Percentiles rank a stretch among this genome's conserved stretches.
These are phyloP conservation scores for Anoplolepis gracilipes DNA, from an alignment of 1,140 invertebrate species.

Conservation along the genomic window DNA sequence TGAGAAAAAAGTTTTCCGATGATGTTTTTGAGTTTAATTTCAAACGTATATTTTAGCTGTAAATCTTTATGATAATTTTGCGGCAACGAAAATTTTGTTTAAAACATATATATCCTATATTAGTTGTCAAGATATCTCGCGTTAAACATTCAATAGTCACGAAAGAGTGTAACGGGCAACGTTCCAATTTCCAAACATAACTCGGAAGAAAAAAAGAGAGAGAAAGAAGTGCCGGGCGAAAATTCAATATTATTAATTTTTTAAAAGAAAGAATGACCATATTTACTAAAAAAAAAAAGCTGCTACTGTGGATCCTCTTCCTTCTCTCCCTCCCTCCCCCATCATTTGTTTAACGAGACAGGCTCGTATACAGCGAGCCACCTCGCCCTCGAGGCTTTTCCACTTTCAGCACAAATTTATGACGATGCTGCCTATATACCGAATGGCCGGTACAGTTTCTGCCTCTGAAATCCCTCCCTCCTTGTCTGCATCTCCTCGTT, in stretches of 20 bases:
- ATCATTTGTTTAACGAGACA: constrained; percentile 52
- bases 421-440: constrained; percentile 59
- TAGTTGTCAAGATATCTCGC: neutral
- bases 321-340: no score
- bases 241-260: constrained; percentile 39
- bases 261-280: neutral
- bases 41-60: neutral
- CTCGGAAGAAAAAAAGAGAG: neutral
- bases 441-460: constrained; percentile 58
- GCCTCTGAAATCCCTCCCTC: constrained; percentile 32
- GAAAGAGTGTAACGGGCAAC: neutral
- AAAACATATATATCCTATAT: neutral
- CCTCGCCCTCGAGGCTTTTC: constrained; percentile 60
- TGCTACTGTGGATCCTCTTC: constrained; percentile 12
- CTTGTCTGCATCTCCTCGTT: neutral
- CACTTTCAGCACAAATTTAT: constrained; percentile 73
- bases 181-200: neutral
- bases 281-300: constrained; percentile 29
- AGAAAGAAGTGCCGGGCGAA: neutral
- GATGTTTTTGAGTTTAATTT: neutral
- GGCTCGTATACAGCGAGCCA: constrained; percentile 44
- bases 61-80: neutral
- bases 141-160: neutral
- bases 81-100: neutral
- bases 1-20: neutral